phyloP scores from a whole-genome alignment of 2,797 vertebrate genomes.

The Bufotes viridis region DNA sequence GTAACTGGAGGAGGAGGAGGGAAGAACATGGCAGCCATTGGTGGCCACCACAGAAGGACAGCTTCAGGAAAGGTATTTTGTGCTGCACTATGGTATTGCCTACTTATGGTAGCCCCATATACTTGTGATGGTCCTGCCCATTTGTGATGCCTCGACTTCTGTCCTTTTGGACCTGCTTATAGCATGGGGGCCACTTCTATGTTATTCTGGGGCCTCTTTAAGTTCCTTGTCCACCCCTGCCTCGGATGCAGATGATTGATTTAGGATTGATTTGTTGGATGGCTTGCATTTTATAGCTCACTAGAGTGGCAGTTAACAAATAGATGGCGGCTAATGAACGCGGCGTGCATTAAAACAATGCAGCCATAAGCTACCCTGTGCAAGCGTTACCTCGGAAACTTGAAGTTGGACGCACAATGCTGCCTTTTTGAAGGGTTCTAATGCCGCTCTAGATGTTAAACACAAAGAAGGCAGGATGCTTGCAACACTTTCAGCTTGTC shows the following conservation, averaged over 20 bases:
- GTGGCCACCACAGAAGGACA: too few species aligned
- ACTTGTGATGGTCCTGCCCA: too few species aligned
- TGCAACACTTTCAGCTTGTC: conserved; percentile 39
- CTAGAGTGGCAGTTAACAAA: neutral
- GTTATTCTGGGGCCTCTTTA: too few species aligned
- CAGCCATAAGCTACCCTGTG: neutral
- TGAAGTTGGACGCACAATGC: neutral
- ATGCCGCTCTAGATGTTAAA: conserved; percentile 46
- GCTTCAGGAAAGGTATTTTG: too few species aligned
- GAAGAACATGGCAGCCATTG: too few species aligned
- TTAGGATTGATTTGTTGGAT: neutral
- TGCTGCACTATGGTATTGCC: too few species aligned
- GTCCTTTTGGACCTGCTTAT: too few species aligned
- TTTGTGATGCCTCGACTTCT: too few species aligned
- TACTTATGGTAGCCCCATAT: too few species aligned
- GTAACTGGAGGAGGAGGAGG: too few species aligned
- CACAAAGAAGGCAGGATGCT: conserved; percentile 31
- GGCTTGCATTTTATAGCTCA: neutral
- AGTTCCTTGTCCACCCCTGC: too few species aligned
- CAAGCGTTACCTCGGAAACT: conserved; percentile 34
- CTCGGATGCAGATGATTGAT: neutral
- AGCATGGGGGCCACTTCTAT: too few species aligned
- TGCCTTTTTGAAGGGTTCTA: conserved; percentile 43
- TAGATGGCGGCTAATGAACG: conserved; percentile 8
- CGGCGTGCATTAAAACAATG: conserved; percentile 23